Base-by-base conservation (phyloP, 92 coral and sea anemone species). In the Chrysogorgia sp. region DNA sequence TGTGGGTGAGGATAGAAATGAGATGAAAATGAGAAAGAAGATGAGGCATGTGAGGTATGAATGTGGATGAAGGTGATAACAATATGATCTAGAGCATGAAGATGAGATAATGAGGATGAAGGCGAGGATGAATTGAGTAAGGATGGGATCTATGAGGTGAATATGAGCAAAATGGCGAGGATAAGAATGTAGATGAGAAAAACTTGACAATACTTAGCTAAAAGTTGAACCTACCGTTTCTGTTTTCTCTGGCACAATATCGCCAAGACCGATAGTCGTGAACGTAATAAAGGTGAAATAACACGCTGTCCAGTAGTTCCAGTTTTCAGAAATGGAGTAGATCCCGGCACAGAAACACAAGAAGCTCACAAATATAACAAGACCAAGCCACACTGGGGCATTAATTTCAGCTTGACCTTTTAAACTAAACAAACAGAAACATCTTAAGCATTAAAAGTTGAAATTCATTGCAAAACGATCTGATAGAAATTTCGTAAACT, bases 251-350 rank as follows among this genome's bases (percentile, higher is more conserved):
- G 97, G 97, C 12, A 92, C 97, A 8, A 92, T 72, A 40, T 92
- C 97, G 49, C 97, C 97, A 62, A 92, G 90, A 1, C 97, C 97
- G 13, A 92, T 92, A 10, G 97, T 92, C 10, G 97, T 90, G 62
- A 92, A 92, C 15, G 97, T 92, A 19, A 92, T 92, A 37, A 92
- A 88, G 37, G 90, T 92, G 63, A 90, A 92, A 64, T 92, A 92
- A 20, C 90, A 82, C 34, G 97, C 88, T 1, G 97, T 92, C 23
- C 97, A 90, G 63, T 90, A 92, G 75, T 92, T 90, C 97, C 97
- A 92, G 3, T 90, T 92, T 67, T 92, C 97, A 1, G 90, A 83
- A 6, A 92, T 89, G 12, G 96, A 90, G 63, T 92, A 92, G 77
- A 92, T 49, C 3, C 81, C 76, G 3, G 96, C 90, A 90, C 90